Percentiles rank a stretch among this genome's conserved stretches.
Conservation (phyloP, 2,797 vertebrate genomes). For the Mormyrops boulengeri region DNA sequence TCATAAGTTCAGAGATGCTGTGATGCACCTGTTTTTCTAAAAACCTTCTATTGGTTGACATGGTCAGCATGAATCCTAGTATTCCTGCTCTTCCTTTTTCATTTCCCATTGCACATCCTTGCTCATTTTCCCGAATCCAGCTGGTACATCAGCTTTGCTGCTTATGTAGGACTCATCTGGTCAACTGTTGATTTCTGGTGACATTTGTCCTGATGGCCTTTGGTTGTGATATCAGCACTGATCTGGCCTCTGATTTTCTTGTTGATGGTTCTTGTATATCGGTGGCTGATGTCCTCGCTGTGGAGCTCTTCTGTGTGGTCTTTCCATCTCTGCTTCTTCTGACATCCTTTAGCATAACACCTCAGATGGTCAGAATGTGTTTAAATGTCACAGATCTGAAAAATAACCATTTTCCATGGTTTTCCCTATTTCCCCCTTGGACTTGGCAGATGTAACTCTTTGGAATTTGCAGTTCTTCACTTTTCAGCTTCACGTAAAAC, state of each 20-base stretch:
- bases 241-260: background rate
- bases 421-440: background rate
- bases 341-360: background rate
- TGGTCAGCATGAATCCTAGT: background rate
- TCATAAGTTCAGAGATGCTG: background rate
- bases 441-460: background rate
- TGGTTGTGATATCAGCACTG: background rate
- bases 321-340: background rate
- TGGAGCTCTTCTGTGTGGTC: background rate
- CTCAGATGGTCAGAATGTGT: background rate
- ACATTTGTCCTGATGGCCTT: background rate
- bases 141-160: background rate
- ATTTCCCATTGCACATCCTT: background rate
- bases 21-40: background rate
- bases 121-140: background rate
- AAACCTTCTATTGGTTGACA: background rate
- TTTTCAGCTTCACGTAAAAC: background rate
- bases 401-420: background rate
- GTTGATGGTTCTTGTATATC: background rate
- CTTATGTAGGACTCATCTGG: background rate
- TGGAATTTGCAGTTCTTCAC: background rate
- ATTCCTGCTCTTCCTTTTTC: background rate
- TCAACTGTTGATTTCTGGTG: background rate
- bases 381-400: background rate
- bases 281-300: background rate